Evolutionary conservation across 2,113 vertebrate species (phyloP).

Genomic region (Condylura cristata): DNA sequence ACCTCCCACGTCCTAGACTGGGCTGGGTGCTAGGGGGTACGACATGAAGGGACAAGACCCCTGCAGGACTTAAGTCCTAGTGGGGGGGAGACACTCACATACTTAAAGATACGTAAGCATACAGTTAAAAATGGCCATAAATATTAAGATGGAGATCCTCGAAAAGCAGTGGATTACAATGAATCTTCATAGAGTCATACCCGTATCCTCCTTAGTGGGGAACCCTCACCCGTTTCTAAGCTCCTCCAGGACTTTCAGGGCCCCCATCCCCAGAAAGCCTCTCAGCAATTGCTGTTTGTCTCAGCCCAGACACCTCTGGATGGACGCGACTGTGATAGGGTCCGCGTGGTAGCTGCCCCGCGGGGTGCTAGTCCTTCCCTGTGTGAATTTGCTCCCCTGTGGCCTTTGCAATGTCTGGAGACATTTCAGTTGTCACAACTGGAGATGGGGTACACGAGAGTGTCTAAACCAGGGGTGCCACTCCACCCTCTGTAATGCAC

Average conservation of each 20-base stretch:
- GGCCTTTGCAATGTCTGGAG: background rate
- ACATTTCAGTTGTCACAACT: background rate
- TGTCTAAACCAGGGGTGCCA: background rate
- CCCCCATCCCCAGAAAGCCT: background rate
- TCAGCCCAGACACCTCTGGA: background rate
- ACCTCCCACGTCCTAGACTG: background rate
- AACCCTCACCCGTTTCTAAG: background rate
- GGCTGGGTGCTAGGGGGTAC: background rate
- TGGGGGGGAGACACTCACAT: background rate
- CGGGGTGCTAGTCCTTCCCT: background rate
- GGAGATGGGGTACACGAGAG: background rate
- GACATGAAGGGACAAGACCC: background rate
- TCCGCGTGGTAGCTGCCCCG: background rate
- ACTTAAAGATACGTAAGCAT: background rate
- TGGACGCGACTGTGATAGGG: background rate
- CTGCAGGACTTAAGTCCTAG: background rate
- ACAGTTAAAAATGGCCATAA: background rate
- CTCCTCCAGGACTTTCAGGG: background rate
- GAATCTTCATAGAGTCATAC: background rate
- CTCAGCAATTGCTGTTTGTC: background rate
- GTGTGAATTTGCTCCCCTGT: background rate
- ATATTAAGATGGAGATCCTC: background rate
- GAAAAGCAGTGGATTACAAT: background rate
- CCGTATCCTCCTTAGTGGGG: background rate
- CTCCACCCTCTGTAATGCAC: rapidly evolving